phyloP scores from a whole-genome alignment of 2,797 vertebrate species.

The Coluber constrictor region DNA sequence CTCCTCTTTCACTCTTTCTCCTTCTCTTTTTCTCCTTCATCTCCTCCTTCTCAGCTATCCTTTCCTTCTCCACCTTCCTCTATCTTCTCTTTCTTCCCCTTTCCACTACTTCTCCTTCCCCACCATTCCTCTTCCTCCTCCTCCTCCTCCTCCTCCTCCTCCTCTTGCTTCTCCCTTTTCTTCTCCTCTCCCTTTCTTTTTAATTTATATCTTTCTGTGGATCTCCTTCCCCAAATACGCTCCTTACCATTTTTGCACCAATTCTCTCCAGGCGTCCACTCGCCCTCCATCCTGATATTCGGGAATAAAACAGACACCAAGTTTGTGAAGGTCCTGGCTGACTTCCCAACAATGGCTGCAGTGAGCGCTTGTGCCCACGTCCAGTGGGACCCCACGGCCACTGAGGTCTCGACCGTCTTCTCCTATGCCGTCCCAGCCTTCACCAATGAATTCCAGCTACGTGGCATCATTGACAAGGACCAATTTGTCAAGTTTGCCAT shows the following conservation, averaged over 20 bases:
- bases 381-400: constrained; percentile 77
- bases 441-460: constrained; percentile 87
- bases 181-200: not conserved
- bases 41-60: no score
- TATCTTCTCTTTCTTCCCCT: not conserved
- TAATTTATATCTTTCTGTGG: not conserved
- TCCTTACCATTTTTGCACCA: not conserved
- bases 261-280: constrained; percentile 51
- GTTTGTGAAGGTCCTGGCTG: constrained; percentile 71
- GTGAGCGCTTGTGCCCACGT: constrained; percentile 80
- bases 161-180: not conserved
- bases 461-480: constrained; percentile 71
- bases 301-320: constrained; percentile 73
- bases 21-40: no score
- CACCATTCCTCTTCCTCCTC: not conserved
- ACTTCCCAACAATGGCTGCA: constrained; percentile 73
- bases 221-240: fast-evolving
- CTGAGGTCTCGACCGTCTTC: constrained; percentile 77
- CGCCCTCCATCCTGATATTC: constrained; percentile 74
- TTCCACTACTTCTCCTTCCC: no score
- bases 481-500: constrained; percentile 77
- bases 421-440: constrained; percentile 80
- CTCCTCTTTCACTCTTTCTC: not conserved
- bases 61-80: no score
- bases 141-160: not conserved